A percentile compares a stretch with the other conserved stretches of the same genome.
Conservation (phyloP, 2,113 vertebrate species). For the Ciconia stormi region DNA sequence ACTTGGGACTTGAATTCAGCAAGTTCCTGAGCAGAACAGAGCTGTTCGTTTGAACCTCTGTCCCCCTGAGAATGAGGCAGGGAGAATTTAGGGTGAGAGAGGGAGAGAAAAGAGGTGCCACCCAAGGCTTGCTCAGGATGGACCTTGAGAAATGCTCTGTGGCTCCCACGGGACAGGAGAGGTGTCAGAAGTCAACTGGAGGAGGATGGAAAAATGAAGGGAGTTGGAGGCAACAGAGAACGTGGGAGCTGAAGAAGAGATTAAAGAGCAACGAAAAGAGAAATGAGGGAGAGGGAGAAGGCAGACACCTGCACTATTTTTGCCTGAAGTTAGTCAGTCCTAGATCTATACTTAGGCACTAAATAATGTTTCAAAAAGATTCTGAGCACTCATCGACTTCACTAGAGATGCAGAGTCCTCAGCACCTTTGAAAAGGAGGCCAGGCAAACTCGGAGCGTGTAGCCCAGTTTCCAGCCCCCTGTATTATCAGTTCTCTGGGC, state of each 20-base stretch:
- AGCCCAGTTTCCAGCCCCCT: neutral
- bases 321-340: constrained; percentile 25
- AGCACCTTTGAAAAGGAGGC: neutral
- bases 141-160: neutral
- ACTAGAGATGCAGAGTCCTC: neutral
- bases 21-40: neutral
- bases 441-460: neutral
- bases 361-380: constrained; percentile 38
- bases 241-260: neutral
- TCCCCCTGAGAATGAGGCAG: neutral
- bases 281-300: neutral
- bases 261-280: neutral
- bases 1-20: neutral
- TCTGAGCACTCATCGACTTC: neutral
- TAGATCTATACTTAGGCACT: constrained; percentile 41
- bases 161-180: neutral
- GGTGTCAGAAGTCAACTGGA: neutral
- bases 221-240: neutral
- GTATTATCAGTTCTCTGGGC: neutral
- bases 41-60: neutral
- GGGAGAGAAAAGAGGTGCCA: neutral
- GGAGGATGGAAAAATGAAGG: neutral
- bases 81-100: neutral
- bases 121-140: neutral
- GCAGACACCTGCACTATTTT: constrained; percentile 31